Conservation (phyloP, 2,113 vertebrate genomes). For the Alligator sinensis region DNA sequence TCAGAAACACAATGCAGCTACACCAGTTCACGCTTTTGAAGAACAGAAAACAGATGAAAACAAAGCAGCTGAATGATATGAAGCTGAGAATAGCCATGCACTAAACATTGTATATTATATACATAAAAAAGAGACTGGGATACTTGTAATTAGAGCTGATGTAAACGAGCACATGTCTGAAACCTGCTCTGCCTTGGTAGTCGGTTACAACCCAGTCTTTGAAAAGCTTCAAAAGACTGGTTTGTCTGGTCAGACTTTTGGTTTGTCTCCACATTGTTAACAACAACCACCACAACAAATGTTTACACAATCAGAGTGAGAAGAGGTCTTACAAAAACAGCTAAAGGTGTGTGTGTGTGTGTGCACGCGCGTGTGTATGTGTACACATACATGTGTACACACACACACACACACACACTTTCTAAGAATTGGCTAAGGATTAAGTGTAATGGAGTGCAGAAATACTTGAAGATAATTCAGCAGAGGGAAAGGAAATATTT, state of each 20-base stretch:
- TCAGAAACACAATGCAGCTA: neutral
- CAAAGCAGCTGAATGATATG: neutral
- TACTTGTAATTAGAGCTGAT: neutral
- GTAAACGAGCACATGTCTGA: neutral
- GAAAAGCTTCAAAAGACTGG: neutral
- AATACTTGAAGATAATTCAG: neutral
- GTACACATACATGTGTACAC: too few species aligned
- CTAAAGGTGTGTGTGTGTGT: neutral
- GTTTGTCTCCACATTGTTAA: neutral
- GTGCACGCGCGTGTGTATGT: too few species aligned
- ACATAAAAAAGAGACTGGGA: neutral
- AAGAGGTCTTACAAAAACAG: neutral
- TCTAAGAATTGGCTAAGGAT: neutral
- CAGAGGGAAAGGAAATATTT: neutral
- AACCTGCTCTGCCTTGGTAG: neutral
- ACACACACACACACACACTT: neutral
- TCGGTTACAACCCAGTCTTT: neutral
- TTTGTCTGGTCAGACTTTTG: neutral
- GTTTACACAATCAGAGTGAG: neutral
- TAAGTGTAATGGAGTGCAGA: neutral
- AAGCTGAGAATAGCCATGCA: accelerated
- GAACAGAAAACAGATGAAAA: neutral
- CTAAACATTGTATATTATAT: accelerated
- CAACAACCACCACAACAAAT: neutral
- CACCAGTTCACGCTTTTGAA: neutral